phyloP scores from a whole-genome alignment of 2,888 invertebrate genomes.

The Aproaerema taeniolella region DNA sequence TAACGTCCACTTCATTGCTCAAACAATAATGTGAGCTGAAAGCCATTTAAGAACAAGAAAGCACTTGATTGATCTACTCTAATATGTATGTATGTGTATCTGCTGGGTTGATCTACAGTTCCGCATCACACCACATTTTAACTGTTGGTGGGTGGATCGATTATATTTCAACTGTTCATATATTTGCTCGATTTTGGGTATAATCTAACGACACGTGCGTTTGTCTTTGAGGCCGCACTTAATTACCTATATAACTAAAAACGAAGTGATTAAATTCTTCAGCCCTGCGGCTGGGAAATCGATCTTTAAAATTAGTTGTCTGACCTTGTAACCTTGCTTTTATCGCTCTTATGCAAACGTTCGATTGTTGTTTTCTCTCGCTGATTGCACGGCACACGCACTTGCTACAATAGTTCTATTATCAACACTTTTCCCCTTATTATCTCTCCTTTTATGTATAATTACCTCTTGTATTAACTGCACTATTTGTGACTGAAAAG shows the following conservation, averaged over 20 bases:
- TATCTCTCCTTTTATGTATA: no score
- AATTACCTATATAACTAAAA: constrained; percentile 23
- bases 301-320: constrained; percentile 24
- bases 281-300: constrained; percentile 27
- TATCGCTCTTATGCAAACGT: constrained; percentile 19
- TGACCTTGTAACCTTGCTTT: constrained; percentile 33
- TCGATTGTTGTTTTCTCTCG: constrained; percentile 14
- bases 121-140: no score
- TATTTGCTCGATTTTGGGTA: no score
- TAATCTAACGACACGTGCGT: constrained; percentile 11
- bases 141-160: no score
- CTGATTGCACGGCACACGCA: constrained; percentile 8
- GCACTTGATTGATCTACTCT: no score
- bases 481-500: not conserved
- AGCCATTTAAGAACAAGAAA: no score
- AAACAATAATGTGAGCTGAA: no score
- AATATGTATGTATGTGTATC: no score
- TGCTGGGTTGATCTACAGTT: no score
- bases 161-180: no score
- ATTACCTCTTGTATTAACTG: not conserved
- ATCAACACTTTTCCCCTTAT: not conserved
- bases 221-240: constrained; percentile 9
- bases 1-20: no score
- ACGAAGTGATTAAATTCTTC: constrained; percentile 17
- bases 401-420: not conserved